phyloP scores from a whole-genome alignment of 2,797 vertebrate genomes.

The Ibycter americanus region DNA sequence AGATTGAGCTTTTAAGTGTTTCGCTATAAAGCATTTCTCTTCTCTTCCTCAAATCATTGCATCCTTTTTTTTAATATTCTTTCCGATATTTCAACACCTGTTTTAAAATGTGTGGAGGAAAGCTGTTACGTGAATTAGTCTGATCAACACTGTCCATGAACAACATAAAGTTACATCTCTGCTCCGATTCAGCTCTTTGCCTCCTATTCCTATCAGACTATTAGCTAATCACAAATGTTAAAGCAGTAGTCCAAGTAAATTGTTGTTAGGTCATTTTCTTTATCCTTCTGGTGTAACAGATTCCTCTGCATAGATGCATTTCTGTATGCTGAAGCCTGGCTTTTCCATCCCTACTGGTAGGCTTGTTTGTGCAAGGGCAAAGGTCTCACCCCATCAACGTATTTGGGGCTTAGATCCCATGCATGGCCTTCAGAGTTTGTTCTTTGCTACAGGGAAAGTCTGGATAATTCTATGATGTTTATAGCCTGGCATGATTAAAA shows the following conservation, averaged over 20 bases:
- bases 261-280: neutral
- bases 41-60: neutral
- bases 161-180: neutral
- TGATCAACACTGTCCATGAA: neutral
- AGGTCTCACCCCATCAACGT: neutral
- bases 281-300: neutral
- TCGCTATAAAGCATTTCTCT: conserved; percentile 24
- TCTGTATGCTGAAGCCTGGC: neutral
- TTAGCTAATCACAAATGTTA: neutral
- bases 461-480: neutral
- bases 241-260: neutral
- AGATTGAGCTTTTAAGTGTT: conserved; percentile 32
- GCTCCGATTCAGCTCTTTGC: neutral
- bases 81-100: neutral
- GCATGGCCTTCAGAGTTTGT: neutral
- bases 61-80: neutral
- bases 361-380: neutral
- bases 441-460: neutral
- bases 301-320: neutral
- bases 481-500: neutral
- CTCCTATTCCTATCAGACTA: neutral
- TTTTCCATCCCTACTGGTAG: neutral
- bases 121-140: neutral
- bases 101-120: neutral
- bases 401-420: neutral